Percentiles rank a stretch among this genome's conserved stretches.
phyloP scores from a whole-genome alignment of 2,888 invertebrate species.

The Meta bourneti region DNA sequence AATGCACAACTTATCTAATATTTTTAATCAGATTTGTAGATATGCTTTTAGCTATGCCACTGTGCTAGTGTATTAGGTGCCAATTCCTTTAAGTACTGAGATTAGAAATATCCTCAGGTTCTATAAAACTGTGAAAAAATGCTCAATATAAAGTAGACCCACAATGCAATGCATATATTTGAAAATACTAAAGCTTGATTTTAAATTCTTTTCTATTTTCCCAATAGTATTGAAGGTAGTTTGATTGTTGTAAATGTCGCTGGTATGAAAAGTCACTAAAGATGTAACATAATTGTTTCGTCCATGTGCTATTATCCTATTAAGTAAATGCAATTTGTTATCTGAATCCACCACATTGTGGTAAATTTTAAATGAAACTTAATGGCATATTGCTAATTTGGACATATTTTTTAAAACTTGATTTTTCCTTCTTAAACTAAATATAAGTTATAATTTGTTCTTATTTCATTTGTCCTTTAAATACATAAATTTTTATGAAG shows the following conservation, averaged over 20 bases:
- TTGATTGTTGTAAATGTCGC: neutral
- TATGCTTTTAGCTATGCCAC: constrained; percentile 47
- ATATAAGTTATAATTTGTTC: no score
- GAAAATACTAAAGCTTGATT: neutral
- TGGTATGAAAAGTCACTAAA: neutral
- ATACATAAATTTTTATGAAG: no score
- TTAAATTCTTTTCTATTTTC: neutral
- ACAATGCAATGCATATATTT: constrained; percentile 47
- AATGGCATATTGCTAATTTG: no score
- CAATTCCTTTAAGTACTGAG: constrained; percentile 68
- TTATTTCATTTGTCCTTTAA: no score
- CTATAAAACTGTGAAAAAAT: constrained; percentile 44
- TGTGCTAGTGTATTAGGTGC: constrained; percentile 67
- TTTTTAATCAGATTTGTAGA: constrained; percentile 30
- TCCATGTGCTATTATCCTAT: no score
- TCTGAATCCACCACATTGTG: no score
- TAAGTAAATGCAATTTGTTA: no score
- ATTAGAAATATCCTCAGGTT: constrained; percentile 59
- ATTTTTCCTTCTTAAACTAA: no score
- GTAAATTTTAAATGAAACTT: no score
- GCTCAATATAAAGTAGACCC: constrained; percentile 68
- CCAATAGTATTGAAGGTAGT: no score
- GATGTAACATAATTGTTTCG: no score
- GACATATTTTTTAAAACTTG: no score
- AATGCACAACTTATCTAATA: neutral